Base-by-base conservation (phyloP, 2,113 vertebrate genomes). In the Siphamia tubifer region DNA sequence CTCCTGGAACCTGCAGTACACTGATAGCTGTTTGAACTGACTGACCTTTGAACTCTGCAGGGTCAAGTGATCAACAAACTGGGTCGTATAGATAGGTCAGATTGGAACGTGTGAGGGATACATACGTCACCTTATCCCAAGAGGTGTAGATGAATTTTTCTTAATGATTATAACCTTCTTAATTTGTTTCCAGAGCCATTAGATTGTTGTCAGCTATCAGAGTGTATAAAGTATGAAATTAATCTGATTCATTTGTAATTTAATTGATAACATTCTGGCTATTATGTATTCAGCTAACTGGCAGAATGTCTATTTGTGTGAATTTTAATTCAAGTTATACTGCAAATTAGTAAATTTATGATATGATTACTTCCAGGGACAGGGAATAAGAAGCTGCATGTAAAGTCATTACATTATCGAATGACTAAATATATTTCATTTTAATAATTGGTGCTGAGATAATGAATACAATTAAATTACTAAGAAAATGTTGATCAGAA, bases 1-100 rank as follows among this genome's bases (percentile, higher is more conserved):
- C 77, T 78, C 25, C 76, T 51, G 76, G 74, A 69, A 73, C 79
- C 90, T 91, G 90, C 83, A 78, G 77, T 67, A 2, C 44, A 19
- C 87, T 90, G 92, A 93, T 93, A 93, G 86, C 85, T 21, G 74
- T 88, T 82, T 82, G 76, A 79, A 73, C 74, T 4, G 16, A 30
- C 19, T 42, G 85, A 90, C 89, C 92, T 89, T 74, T 91, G 86
- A 89, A 58, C 90, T 32, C 68, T 9, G 8, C 38, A 0, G 57
- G 83, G 86, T 88, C 83, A 79, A 84, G 83, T 77, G 87, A 91
- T 88, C 85, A 72, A 80, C 72, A 84, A 48, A 79, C 74, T 13
- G 19, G 43, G 39, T 83, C 44, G 10, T 89, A 89, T 73, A 82
- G 88, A 89, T 85, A 49, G 53, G 70, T 58, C 75, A 68, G 85